Conservation (phyloP, 2,888 invertebrate genomes). For the Podotricha telesiphe region DNA sequence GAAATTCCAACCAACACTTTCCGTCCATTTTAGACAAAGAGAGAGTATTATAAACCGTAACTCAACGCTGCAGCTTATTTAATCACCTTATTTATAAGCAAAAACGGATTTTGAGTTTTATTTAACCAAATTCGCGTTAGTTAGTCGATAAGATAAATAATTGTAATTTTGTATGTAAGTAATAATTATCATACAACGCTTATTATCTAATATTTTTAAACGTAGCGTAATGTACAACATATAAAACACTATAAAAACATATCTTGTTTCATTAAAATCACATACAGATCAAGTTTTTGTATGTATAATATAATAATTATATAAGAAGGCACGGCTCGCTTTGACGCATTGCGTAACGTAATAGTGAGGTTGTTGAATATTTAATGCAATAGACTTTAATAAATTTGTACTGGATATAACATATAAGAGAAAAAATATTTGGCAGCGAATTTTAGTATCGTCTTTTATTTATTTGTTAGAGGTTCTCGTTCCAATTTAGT, state of each 20-base stretch:
- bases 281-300: conserved; percentile 1
- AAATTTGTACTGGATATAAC: neutral
- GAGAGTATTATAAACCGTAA: too few species aligned
- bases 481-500: neutral
- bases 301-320: conserved; percentile 18
- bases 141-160: too few species aligned
- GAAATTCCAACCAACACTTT: too few species aligned
- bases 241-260: neutral
- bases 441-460: neutral
- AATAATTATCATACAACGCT: neutral
- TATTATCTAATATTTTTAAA: conserved; percentile 3
- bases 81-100: too few species aligned
- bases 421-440: neutral
- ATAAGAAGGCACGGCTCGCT: neutral
- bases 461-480: neutral
- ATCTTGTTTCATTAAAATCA: conserved; percentile 11
- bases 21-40: too few species aligned
- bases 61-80: too few species aligned
- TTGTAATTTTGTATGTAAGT: too few species aligned
- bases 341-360: conserved; percentile 41
- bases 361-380: conserved; percentile 19
- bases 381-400: neutral
- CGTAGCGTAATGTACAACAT: conserved; percentile 5
- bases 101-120: too few species aligned
- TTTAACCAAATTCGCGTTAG: too few species aligned